Conservation (phyloP, 2,888 invertebrate genomes). For the Volucella bombylans region DNA sequence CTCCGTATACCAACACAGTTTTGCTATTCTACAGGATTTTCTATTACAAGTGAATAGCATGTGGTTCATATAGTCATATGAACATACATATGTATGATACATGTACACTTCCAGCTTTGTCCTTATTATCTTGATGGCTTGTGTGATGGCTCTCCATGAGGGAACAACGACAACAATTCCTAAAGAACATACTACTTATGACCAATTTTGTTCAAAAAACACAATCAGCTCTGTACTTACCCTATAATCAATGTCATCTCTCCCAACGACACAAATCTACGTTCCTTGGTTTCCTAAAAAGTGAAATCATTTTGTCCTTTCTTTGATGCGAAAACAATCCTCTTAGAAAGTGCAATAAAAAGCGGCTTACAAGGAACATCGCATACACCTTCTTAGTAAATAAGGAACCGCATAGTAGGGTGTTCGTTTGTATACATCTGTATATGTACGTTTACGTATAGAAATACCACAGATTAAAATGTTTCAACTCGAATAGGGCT, state of each 20-base stretch:
- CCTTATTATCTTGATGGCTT: too few species aligned
- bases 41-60: too few species aligned
- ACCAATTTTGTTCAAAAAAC: not conserved
- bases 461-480: slow-evolving; percentile 43
- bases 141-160: not conserved
- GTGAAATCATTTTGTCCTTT: slow-evolving; percentile 20
- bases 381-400: slow-evolving; percentile 23
- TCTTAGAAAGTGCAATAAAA: slow-evolving; percentile 44
- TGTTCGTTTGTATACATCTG: too few species aligned
- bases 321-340: slow-evolving; percentile 30
- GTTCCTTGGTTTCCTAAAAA: not conserved
- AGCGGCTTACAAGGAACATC: slow-evolving; percentile 36
- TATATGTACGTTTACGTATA: not conserved
- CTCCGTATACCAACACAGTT: too few species aligned
- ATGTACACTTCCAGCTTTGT: too few species aligned
- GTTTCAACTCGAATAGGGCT: slow-evolving; percentile 13
- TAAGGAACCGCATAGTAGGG: not conserved
- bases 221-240: too few species aligned
- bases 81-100: too few species aligned
- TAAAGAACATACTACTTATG: slow-evolving; percentile 10
- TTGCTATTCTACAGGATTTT: too few species aligned
- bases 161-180: too few species aligned
- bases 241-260: too few species aligned
- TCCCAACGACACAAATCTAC: not conserved
- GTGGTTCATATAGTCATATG: too few species aligned